Percentiles rank a stretch among this genome's conserved stretches.
These are phyloP conservation scores for Orchesellides sinensis DNA, from an alignment of 2,888 invertebrate genomes.

Conservation along the genomic window DNA sequence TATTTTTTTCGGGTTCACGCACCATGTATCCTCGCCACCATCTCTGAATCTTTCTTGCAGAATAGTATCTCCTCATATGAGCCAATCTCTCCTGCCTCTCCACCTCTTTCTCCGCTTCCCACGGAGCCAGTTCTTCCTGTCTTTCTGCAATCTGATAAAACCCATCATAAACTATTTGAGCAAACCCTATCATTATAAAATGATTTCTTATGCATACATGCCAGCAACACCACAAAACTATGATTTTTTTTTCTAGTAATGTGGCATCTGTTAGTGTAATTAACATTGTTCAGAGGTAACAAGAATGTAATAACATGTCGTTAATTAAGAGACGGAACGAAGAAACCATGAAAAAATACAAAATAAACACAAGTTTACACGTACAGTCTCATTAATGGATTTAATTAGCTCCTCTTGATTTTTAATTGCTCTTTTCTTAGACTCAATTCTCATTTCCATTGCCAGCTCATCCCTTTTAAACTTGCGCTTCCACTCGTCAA, in stretches of 20 bases:
- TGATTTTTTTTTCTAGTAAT: too few species aligned
- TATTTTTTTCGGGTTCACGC: too few species aligned
- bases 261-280: slow-evolving; percentile 14
- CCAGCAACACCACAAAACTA: too few species aligned
- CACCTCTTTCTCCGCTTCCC: slow-evolving; percentile 72
- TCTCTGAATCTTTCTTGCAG: slow-evolving; percentile 72
- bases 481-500: slow-evolving; percentile 79
- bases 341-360: not conserved
- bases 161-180: too few species aligned
- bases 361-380: too few species aligned
- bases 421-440: slow-evolving; percentile 77
- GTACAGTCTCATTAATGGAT: slow-evolving; percentile 65
- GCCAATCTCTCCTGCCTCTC: slow-evolving; percentile 66
- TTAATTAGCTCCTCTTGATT: slow-evolving; percentile 67
- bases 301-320: slow-evolving; percentile 22
- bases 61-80: slow-evolving; percentile 68
- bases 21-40: slow-evolving; percentile 75
- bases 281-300: slow-evolving; percentile 25
- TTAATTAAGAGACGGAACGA: slow-evolving; percentile 20
- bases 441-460: slow-evolving; percentile 78
- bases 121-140: slow-evolving; percentile 72
- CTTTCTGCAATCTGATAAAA: slow-evolving; percentile 68
- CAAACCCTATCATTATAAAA: slow-evolving; percentile 22
- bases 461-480: slow-evolving; percentile 80
- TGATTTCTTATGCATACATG: slow-evolving; percentile 12